A percentile compares a stretch with the other conserved stretches of the same genome.
Conservation (phyloP, 2,113 vertebrate species). For the Mustelus asterias region DNA sequence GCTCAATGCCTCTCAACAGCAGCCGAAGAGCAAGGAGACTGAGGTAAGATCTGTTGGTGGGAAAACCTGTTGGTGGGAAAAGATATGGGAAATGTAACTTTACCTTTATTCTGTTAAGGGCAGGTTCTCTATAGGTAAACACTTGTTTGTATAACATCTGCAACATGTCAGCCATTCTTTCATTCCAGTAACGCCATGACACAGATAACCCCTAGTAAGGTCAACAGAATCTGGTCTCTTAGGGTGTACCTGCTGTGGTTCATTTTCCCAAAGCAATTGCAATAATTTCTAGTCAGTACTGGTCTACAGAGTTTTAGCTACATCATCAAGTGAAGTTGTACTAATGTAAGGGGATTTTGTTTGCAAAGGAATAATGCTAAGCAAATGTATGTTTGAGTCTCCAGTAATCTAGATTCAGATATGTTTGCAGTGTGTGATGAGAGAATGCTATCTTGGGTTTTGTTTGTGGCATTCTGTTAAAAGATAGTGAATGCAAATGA, state of each 20-base stretch:
- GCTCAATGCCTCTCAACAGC: conserved; percentile 55
- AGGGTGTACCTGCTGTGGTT: not conserved
- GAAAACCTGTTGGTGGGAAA: not conserved
- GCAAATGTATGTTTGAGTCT: not conserved
- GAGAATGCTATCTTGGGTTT: not conserved
- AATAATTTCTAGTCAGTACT: not conserved
- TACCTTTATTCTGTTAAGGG: not conserved
- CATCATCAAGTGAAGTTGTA: not conserved
- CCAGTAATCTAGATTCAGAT: not conserved
- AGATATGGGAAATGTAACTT: not conserved
- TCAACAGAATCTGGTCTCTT: not conserved
- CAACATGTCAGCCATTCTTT: not conserved
- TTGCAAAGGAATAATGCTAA: not conserved
- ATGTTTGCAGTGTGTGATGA: not conserved
- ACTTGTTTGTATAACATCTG: not conserved
- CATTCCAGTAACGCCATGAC: not conserved
- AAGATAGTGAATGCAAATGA: not conserved
- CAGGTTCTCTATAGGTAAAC: not conserved
- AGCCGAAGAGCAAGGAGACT: conserved; percentile 48
- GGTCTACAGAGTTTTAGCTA: not conserved
- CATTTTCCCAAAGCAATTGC: not conserved
- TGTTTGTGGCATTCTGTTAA: not conserved
- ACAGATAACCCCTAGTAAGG: not conserved
- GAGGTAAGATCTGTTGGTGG: conserved; percentile 65
- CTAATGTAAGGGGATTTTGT: not conserved